Base-by-base conservation (phyloP, 2,797 vertebrate genomes). In the Atherinosoma microstoma region DNA sequence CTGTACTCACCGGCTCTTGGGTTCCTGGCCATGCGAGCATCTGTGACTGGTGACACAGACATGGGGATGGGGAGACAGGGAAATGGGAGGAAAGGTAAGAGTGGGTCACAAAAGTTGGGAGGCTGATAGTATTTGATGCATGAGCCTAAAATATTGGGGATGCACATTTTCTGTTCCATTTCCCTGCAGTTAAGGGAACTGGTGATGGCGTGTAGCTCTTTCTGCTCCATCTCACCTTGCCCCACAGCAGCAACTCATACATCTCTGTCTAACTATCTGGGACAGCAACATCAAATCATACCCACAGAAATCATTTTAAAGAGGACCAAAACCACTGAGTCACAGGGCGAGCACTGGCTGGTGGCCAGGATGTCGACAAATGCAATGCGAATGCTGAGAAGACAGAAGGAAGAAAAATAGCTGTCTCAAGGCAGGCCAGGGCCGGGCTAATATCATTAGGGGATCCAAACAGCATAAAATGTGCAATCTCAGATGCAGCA, bases 1-100 rank as follows among this genome's bases (percentile, higher is more conserved):
- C 62, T 82, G 78, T 89, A 95, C 94, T 95, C 91, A 96, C 95
- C 56, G 64, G 83, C 89, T 83, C 61, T 87, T 57, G 95, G 94
- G 78, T 87, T 88, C 85, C 84, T 92, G 80, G 88, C 94, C 94
- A 95, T 90, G 70, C 95, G 93, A 38, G 90, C 64, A 80, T 96
- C 95, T 49, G 94, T 94, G 75, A 27, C 95, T 96, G 86, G 57
- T 89, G 79, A 86, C 51, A 71, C 60, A 76, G 62, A 84, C 71
- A 68, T 58, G 16, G 58, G 60, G 29, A 64, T 11, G 35, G 29
- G 75, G 75, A 9, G 66, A 47, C 34, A 65, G 57, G 70, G 65
- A 76, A 74, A 85, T 30, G 67, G 70, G 61, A 76, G 74, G 60
- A 74, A 73, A 85, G 75, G 85, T 85, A 84, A 84, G 84, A 87